These are phyloP conservation scores for Lepetodrilus schrolli DNA, from an alignment of 2,888 invertebrate species.

Conservation along the genomic window DNA sequence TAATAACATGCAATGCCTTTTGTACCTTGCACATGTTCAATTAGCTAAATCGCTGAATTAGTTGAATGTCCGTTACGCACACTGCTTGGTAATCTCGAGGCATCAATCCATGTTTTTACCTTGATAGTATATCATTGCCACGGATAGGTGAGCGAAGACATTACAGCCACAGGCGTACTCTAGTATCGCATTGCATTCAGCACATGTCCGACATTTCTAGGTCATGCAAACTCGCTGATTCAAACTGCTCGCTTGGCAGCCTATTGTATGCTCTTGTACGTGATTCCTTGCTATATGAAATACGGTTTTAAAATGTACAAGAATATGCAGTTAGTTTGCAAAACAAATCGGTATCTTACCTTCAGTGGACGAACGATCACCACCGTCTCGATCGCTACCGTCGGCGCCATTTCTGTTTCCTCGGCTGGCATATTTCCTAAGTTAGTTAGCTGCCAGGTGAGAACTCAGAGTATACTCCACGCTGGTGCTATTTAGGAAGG, in stretches of 20 bases:
- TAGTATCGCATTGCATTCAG: not conserved
- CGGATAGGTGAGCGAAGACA: no score
- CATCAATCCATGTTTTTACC: no score
- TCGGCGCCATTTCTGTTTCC: slow-evolving; percentile 49
- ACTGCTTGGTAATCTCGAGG: no score
- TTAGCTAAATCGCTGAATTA: no score
- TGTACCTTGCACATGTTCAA: no score
- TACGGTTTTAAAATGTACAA: no score
- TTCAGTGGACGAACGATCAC: slow-evolving; percentile 76
- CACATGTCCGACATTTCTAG: not conserved
- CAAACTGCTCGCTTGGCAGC: not conserved
- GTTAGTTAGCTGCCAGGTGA: slow-evolving; percentile 21
- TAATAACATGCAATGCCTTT: no score
- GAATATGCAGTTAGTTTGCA: not conserved
- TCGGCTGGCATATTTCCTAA: slow-evolving; percentile 11
- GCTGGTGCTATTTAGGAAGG: not conserved
- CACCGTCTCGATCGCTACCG: slow-evolving; percentile 64
- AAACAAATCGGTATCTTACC: slow-evolving; percentile 45
- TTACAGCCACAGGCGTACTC: no score
- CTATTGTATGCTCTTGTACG: no score
- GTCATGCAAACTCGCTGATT: not conserved
- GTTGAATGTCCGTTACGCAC: no score
- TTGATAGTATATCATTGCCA: no score
- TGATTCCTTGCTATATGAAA: no score
- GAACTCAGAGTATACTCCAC: slow-evolving; percentile 2